Conservation (phyloP, 2,888 invertebrate species). For the Chalcosyrphus nemorum region DNA sequence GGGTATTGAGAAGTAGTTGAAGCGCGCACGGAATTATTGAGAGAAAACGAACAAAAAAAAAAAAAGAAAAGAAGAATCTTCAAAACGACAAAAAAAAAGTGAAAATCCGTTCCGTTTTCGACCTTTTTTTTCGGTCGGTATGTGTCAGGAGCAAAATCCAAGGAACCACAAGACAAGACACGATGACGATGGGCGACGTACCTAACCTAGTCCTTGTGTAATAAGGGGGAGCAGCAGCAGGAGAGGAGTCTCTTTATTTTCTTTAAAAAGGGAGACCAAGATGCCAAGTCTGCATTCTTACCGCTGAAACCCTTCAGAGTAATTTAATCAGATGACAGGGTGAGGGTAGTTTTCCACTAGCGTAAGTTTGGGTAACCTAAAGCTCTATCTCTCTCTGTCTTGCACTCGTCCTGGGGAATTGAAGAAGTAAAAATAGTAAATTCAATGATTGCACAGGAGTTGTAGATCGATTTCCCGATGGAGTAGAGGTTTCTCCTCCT, state of each 20-base stretch:
- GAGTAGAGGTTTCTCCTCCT: conserved; percentile 34
- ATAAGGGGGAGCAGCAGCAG: background rate
- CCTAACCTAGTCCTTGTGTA: too few relatives aligned
- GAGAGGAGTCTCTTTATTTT: background rate
- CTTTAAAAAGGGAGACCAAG: conserved; percentile 10
- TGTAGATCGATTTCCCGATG: conserved; percentile 69
- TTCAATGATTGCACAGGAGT: conserved; percentile 70
- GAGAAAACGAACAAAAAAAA: conserved; percentile 65
- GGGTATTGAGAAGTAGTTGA: conserved; percentile 69
- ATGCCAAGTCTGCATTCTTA: conserved; percentile 65
- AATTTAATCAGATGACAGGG: conserved; percentile 63
- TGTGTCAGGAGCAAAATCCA: conserved; percentile 29
- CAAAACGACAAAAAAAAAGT: conserved; percentile 53
- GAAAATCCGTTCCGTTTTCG: conserved; percentile 65
- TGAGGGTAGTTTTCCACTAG: background rate
- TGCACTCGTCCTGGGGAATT: background rate
- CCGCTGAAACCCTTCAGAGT: conserved; percentile 67
- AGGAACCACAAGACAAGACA: conserved; percentile 56
- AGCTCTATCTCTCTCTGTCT: background rate
- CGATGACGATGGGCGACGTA: conserved; percentile 13
- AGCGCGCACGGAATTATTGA: conserved; percentile 70
- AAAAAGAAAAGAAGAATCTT: conserved; percentile 65
- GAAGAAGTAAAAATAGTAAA: conserved; percentile 47
- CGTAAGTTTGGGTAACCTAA: conserved; percentile 43
- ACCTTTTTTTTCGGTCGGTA: conserved; percentile 43